These are phyloP conservation scores for Leptopilina clavipes DNA, from an alignment of 1,140 invertebrate genomes.

Conservation along the genomic window DNA sequence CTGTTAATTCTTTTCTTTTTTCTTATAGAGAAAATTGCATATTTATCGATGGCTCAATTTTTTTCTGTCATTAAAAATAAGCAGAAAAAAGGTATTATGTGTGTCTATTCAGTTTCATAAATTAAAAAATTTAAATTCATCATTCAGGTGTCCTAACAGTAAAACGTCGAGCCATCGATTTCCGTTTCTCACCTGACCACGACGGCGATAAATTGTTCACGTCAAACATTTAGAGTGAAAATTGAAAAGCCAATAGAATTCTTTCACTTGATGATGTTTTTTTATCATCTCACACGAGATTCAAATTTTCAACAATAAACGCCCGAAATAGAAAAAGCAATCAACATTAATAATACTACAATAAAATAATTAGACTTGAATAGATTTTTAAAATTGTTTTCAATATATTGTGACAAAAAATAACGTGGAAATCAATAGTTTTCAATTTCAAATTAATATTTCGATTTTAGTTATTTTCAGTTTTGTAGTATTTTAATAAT, in stretches of 20 bases:
- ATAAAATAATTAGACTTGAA: background rate
- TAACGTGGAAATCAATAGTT: too few relatives aligned
- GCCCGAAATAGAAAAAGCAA: background rate
- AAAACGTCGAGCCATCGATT: constrained; percentile 19
- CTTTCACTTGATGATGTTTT: constrained; percentile 9
- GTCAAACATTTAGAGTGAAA: constrained; percentile 33
- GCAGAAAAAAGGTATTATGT: background rate
- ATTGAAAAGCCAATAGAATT: constrained; percentile 33
- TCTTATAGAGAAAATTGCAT: too few relatives aligned
- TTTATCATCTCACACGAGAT: background rate
- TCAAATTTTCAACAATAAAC: constrained; percentile 9
- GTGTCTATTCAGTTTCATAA: background rate
- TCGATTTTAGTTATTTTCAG: too few relatives aligned
- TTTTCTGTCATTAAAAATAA: background rate
- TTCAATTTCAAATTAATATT: too few relatives aligned
- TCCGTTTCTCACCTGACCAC: constrained; percentile 32
- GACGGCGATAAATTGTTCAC: constrained; percentile 29
- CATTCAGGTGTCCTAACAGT: constrained; percentile 29
- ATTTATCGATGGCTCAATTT: too few relatives aligned
- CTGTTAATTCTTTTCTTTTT: too few relatives aligned
- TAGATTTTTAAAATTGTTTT: background rate
- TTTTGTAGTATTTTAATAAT: too few relatives aligned
- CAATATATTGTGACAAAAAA: too few relatives aligned
- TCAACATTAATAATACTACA: background rate
- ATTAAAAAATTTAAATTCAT: constrained; percentile 17